A percentile compares a stretch with the other conserved stretches of the same genome.
Evolutionary conservation across 2,797 vertebrate genomes (phyloP).

Genomic region (Distichodus sexfasciatus): DNA sequence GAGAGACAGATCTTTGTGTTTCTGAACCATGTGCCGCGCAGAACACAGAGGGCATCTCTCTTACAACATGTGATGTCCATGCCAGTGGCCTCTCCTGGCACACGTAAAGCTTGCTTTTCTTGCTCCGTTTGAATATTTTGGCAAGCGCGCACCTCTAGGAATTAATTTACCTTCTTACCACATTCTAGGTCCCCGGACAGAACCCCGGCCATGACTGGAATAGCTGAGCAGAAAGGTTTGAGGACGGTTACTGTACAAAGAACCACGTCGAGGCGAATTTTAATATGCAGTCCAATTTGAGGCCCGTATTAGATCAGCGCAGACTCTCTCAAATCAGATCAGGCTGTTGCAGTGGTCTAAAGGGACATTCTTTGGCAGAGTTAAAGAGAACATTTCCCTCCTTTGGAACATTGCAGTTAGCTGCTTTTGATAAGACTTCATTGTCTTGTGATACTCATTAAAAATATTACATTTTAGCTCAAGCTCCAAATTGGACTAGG

Average conservation of each 20-base stretch:
- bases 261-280: conserved; percentile 48
- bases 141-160: conserved; percentile 48
- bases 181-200: conserved; percentile 36
- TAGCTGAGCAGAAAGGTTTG: conserved; percentile 5
- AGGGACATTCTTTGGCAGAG: conserved; percentile 62
- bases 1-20: conserved; percentile 44
- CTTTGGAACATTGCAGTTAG: conserved; percentile 62
- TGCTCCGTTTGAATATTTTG: conserved; percentile 56
- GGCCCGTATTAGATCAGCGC: conserved; percentile 67
- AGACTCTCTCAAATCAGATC: conserved; percentile 67
- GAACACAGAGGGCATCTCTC: conserved; percentile 50
- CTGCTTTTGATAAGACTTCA: conserved; percentile 60
- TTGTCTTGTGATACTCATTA: conserved; percentile 67
- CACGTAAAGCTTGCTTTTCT: conserved; percentile 43
- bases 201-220: conserved; percentile 48
- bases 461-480: conserved; percentile 62
- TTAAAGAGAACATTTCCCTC: conserved; percentile 63
- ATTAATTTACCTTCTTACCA: conserved; percentile 23
- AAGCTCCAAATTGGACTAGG: conserved; percentile 49
- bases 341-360: conserved; percentile 63
- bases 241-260: neutral
- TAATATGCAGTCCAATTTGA: conserved; percentile 64
- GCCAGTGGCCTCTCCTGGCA: conserved; percentile 61
- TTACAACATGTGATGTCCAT: conserved; percentile 64
- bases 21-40: conserved; percentile 46